Evolutionary conservation across 1,140 invertebrate genomes (phyloP).

Genomic region (Cyrtorhinus lividipennis): DNA sequence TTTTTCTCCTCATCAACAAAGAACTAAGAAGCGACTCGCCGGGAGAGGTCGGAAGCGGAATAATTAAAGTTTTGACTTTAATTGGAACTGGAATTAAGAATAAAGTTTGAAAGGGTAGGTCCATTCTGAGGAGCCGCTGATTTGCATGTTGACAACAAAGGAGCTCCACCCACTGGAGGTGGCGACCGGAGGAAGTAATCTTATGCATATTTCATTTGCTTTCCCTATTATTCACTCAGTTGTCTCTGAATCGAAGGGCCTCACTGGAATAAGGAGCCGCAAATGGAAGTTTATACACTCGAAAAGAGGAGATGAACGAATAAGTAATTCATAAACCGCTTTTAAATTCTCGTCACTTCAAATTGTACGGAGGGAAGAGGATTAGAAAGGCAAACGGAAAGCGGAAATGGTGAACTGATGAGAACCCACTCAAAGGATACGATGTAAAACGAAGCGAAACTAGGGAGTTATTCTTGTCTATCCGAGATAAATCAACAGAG

Average conservation of each 20-base stretch:
- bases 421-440: too few relatives aligned
- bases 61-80: constrained; percentile 3
- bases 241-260: constrained; percentile 5
- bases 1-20: background rate
- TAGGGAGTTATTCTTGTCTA: too few relatives aligned
- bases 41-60: background rate
- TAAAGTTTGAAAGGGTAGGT: background rate
- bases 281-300: background rate
- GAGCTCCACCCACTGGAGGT: background rate
- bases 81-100: constrained; percentile 2
- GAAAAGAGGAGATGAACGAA: background rate
- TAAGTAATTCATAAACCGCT: background rate
- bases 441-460: too few relatives aligned
- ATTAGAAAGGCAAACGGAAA: too few relatives aligned
- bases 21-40: background rate
- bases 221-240: constrained; percentile 8
- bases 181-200: constrained; percentile 2
- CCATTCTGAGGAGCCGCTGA: background rate
- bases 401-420: too few relatives aligned
- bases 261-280: background rate
- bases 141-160: constrained; percentile 8
- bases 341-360: background rate
- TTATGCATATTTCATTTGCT: constrained; percentile 5
- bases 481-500: too few relatives aligned
- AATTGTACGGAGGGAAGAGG: too few relatives aligned